Conservation (phyloP, 2,113 vertebrate genomes). For the Machaerirhynchus nigripectus region DNA sequence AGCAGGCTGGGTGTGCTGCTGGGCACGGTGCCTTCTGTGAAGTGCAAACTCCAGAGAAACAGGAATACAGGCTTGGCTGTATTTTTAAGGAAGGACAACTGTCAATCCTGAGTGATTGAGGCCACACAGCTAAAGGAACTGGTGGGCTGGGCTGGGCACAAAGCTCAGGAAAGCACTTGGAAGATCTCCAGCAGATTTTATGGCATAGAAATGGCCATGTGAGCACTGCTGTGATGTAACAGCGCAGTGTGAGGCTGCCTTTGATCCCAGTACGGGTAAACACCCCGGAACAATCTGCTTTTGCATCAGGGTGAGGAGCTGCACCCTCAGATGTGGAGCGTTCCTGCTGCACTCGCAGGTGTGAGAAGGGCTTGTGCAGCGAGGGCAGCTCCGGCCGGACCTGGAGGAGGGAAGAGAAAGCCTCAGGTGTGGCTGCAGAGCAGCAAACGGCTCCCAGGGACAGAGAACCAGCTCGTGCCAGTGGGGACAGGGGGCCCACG, state of each 20-base stretch:
- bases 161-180: background rate
- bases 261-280: background rate
- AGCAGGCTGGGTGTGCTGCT: background rate
- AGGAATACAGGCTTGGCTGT: background rate
- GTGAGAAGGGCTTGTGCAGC: background rate
- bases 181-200: background rate
- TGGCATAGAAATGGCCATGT: background rate
- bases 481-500: fast-evolving
- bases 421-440: background rate
- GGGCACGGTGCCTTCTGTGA: background rate
- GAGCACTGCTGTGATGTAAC: conserved; percentile 5
- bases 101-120: background rate
- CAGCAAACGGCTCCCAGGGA: fast-evolving
- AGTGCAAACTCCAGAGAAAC: too few species aligned
- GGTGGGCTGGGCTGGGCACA: background rate
- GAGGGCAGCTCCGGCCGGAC: fast-evolving
- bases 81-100: background rate
- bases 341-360: background rate
- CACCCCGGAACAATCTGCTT: conserved; percentile 8
- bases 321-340: background rate
- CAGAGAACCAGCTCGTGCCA: fast-evolving
- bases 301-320: background rate
- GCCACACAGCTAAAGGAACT: background rate
- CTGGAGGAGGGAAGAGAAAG: background rate
- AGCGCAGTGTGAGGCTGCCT: background rate